A percentile compares a stretch with the other conserved stretches of the same genome.
Conservation (phyloP, 2,888 invertebrate species). For the Bugulina stolonifera region DNA sequence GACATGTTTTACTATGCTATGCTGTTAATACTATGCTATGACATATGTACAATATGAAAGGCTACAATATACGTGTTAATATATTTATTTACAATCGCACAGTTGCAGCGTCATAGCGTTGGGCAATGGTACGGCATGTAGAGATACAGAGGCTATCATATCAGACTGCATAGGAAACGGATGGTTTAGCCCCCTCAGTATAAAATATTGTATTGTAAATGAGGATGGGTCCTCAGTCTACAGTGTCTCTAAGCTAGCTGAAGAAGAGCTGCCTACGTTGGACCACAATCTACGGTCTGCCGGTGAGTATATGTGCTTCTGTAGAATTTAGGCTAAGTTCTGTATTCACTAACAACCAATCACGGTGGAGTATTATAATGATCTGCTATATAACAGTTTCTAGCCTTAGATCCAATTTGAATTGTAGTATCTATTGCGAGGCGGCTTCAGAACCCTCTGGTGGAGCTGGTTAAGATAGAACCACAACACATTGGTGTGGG, state of each 20-base stretch:
- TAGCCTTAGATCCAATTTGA: conserved; percentile 24
- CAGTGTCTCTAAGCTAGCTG: conserved; percentile 77
- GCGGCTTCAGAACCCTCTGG: conserved; percentile 80
- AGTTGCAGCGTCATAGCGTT: conserved; percentile 62
- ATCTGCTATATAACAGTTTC: too few relatives aligned
- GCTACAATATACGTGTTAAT: neutral
- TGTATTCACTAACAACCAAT: too few relatives aligned
- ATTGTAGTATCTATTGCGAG: conserved; percentile 65
- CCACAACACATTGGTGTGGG: conserved; percentile 88
- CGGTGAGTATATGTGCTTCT: conserved; percentile 51
- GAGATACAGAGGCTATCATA: conserved; percentile 76
- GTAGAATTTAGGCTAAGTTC: neutral
- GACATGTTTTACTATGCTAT: too few relatives aligned
- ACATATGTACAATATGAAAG: neutral
- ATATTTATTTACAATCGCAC: neutral
- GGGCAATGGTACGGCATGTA: conserved; percentile 84
- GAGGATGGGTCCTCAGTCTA: conserved; percentile 90
- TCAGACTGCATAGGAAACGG: conserved; percentile 59
- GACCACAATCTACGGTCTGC: conserved; percentile 77
- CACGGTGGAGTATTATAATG: too few relatives aligned
- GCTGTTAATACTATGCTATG: neutral
- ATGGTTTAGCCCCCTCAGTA: conserved; percentile 58
- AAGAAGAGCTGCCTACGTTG: conserved; percentile 73
- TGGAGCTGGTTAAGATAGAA: conserved; percentile 86
- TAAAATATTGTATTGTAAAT: conserved; percentile 68